phyloP scores from a whole-genome alignment of 2,113 vertebrate species.

The Apaloderma vittatum region DNA sequence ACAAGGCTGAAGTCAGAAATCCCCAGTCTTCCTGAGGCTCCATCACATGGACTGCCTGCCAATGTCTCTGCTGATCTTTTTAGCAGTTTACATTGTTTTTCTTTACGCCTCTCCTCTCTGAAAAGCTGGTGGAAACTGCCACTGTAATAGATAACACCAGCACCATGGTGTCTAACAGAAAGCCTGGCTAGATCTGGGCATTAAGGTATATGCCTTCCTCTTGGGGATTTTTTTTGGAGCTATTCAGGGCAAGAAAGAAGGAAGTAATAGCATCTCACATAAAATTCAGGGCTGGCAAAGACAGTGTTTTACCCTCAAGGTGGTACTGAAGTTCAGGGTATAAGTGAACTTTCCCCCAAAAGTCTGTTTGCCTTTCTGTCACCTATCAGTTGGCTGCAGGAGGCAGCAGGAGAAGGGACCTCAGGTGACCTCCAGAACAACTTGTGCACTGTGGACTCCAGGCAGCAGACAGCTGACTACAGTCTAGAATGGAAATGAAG shows the following conservation, averaged over 20 bases:
- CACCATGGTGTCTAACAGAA: background rate
- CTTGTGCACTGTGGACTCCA: slow-evolving; percentile 33
- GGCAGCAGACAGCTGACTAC: slow-evolving; percentile 64
- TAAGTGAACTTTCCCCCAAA: slow-evolving; percentile 1
- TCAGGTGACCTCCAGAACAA: slow-evolving; percentile 41
- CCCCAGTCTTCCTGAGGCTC: background rate
- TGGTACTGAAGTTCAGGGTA: background rate
- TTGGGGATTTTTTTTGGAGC: background rate
- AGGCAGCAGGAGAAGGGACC: slow-evolving; percentile 12
- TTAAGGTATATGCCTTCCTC: background rate
- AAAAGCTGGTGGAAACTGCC: slow-evolving; percentile 20
- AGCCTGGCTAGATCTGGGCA: background rate
- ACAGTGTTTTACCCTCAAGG: background rate
- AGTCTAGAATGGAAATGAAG: slow-evolving; percentile 66
- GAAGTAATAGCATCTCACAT: background rate
- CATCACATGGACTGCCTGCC: background rate
- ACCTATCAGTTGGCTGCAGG: background rate
- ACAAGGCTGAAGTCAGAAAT: background rate
- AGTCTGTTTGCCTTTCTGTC: slow-evolving; percentile 39
- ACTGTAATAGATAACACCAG: background rate
- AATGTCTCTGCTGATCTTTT: background rate
- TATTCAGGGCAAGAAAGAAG: background rate
- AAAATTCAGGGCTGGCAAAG: background rate
- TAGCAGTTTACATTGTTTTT: background rate
- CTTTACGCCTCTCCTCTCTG: background rate